Conservation (phyloP, 2,113 vertebrate species). For the Entomyzon cyanotis region DNA sequence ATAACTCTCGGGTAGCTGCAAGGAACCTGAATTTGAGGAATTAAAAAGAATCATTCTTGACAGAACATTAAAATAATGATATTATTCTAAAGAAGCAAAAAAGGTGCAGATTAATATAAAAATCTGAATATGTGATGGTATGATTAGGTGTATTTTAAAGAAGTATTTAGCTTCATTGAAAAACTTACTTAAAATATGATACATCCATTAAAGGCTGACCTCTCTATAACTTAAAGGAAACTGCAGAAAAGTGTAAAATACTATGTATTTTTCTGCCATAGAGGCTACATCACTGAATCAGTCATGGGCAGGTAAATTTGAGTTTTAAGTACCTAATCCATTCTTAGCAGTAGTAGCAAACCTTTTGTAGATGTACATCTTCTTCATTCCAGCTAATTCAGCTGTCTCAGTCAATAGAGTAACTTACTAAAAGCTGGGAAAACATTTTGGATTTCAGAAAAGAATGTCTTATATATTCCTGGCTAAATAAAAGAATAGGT, state of each 20-base stretch:
- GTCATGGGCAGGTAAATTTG: neutral
- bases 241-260: neutral
- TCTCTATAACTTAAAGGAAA: neutral
- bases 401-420: neutral
- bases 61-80: neutral
- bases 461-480: neutral
- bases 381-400: neutral
- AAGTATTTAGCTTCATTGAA: neutral
- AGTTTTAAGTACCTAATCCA: neutral
- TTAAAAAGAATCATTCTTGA: neutral
- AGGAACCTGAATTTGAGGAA: neutral
- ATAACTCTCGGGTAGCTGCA: neutral
- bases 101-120: neutral
- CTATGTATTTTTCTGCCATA: neutral
- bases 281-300: neutral
- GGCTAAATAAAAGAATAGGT: neutral
- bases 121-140: neutral
- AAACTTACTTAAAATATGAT: neutral
- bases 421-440: neutral
- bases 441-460: neutral
- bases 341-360: neutral
- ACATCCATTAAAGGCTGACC: neutral
- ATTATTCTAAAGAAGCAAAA: neutral
- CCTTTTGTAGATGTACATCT: neutral
- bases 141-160: neutral